Evolutionary conservation across 2,888 invertebrate species (phyloP), one percentile per base, ranked within the genome.

Genomic region (Aspidiotus rigidus): DNA sequence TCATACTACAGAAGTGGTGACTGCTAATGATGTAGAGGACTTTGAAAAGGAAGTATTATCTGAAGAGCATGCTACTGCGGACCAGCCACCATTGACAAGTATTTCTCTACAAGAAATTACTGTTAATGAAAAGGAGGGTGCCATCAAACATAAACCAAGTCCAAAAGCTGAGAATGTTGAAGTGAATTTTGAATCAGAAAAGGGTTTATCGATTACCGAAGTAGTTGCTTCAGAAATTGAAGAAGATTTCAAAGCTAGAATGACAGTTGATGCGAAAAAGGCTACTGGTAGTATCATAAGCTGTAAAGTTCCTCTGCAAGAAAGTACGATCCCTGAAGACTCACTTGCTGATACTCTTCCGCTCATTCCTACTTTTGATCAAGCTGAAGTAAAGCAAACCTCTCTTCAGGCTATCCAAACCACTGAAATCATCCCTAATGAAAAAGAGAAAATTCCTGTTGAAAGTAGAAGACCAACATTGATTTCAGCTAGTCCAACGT

Each of bases 141-240:
- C 77, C 69, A 79, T 83, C 41, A 39, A 70, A 61, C 44, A 42
- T 16, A 39, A 55, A 42, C 56, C 41, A 9, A 57, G 9, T 11
- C 71, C 64, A 11, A 69, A 59, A n/a, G 17, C 16, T 28, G 55
- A 60, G 40, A 49, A 70, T 42, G 15, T 61, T 16, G 66, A 62
- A 11, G 75, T 83, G 42, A 80, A 75, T 42, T 83, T 82, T 77
- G 81, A 79, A 76, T 83, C 80, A 80, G 82, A 78, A 75, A 82
- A 85, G 79, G 77, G 85, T 73, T 73, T 89, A 60, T 82, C 82
- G 74, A 79, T 88, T 13, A 84, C 81, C 7, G 76, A 79, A 74
- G 78, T 78, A 0, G 76, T 77, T 69, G 72, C 77, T 3, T 77
- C 77, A 69, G 79, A 80, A 63, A 78, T 77, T 71, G 79, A 79